Evolutionary conservation across 2,113 vertebrate species (phyloP).

Genomic region (Nothocercus nigrocapillus): DNA sequence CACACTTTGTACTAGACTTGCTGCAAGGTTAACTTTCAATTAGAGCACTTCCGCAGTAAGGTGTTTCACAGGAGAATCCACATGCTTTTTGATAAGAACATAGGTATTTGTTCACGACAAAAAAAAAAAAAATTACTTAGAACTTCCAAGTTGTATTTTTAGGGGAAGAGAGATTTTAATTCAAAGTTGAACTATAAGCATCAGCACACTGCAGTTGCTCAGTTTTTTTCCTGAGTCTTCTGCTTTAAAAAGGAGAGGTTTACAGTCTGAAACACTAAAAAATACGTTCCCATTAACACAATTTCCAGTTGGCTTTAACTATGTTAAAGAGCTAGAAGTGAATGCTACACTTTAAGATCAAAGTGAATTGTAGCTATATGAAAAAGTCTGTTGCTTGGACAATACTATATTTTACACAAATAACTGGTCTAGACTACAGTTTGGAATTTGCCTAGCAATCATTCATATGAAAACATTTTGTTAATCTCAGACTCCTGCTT

Average conservation of each 20-base stretch:
- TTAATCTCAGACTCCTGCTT: background rate
- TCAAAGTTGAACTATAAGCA: background rate
- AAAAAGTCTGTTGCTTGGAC: background rate
- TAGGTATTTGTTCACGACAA: background rate
- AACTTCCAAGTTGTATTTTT: background rate
- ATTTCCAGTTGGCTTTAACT: background rate
- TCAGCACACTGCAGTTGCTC: too few species aligned
- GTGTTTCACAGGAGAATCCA: background rate
- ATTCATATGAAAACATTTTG: background rate
- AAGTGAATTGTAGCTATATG: background rate
- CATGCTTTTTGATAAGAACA: background rate
- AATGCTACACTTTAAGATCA: background rate
- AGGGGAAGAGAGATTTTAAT: background rate
- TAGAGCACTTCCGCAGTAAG: background rate
- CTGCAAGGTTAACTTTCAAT: conserved; percentile 7
- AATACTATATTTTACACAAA: background rate
- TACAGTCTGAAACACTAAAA: background rate
- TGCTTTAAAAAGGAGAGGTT: background rate
- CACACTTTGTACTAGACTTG: background rate
- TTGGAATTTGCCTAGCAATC: background rate
- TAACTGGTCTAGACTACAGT: background rate
- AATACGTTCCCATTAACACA: background rate
- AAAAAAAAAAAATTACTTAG: background rate
- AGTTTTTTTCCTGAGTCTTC: background rate
- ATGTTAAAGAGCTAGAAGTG: background rate